Percentiles rank a stretch among this genome's conserved stretches.
Conservation (phyloP, 2,113 vertebrate genomes). For the Gymnocephalus cernua region DNA sequence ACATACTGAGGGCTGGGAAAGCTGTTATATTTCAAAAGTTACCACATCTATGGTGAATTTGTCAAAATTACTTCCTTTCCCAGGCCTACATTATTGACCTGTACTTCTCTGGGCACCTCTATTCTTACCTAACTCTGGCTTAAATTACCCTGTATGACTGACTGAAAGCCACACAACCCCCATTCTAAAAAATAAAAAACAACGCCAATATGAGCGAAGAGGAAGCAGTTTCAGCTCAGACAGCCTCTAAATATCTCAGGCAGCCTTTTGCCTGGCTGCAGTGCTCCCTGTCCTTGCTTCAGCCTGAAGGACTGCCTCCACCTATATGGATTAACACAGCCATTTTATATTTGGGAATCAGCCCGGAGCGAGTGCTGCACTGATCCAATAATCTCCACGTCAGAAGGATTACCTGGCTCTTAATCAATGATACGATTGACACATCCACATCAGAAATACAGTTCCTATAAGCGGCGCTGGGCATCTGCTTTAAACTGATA, state of each 20-base stretch:
- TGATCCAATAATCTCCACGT: conserved; percentile 71
- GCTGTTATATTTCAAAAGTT: conserved; percentile 33
- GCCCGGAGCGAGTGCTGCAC: conserved; percentile 54
- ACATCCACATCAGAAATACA: conserved; percentile 59
- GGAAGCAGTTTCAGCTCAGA: conserved; percentile 14
- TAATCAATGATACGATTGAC: conserved; percentile 77
- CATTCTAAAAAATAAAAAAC: conserved; percentile 14
- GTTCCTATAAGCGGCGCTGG: conserved; percentile 9
- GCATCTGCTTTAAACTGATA: conserved; percentile 71
- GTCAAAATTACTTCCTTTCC: conserved; percentile 63
- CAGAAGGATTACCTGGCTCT: conserved; percentile 71
- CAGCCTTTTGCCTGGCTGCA: conserved; percentile 29
- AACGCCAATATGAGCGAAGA: background rate
- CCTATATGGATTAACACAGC: conserved; percentile 47
- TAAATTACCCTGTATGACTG: conserved; percentile 66
- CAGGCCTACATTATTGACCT: conserved; percentile 55
- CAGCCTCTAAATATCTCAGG: conserved; percentile 25
- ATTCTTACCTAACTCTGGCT: conserved; percentile 69
- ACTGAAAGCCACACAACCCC: conserved; percentile 24
- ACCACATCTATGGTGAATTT: conserved; percentile 37
- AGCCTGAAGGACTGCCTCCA: conserved; percentile 57
- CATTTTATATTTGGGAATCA: conserved; percentile 65
- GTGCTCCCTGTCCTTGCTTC: conserved; percentile 53
- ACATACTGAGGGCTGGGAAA: conserved; percentile 29
- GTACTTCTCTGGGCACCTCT: conserved; percentile 39